phyloP scores from a whole-genome alignment of 53 echinoderm and acorn worm species.

The Holothuria leucospilota region DNA sequence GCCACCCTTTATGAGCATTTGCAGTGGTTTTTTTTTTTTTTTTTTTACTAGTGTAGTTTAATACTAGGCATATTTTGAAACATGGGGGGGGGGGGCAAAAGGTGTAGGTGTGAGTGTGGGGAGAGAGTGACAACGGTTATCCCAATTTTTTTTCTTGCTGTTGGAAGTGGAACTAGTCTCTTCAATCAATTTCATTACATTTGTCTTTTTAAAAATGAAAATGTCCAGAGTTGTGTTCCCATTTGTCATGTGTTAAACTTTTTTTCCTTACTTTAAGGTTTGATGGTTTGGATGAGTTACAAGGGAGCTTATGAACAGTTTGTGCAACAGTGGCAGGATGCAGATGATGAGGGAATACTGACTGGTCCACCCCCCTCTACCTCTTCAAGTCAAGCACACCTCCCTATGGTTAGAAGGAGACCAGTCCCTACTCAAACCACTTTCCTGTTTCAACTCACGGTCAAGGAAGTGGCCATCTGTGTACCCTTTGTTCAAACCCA shows the following conservation, averaged over 20 bases:
- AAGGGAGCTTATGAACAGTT: conserved; percentile 94
- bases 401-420: conserved; percentile 56
- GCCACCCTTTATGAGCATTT: no score
- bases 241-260: neutral
- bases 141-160: no score
- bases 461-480: conserved; percentile 88
- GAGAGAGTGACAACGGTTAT: no score
- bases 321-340: conserved; percentile 79
- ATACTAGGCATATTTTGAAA: no score
- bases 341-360: conserved; percentile 57
- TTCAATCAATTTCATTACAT: no score
- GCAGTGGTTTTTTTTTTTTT: no score
- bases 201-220: no score
- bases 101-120: no score
- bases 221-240: neutral
- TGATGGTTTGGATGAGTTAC: conserved; percentile 91
- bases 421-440: conserved; percentile 67
- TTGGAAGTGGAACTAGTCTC: no score
- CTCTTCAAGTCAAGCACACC: conserved; percentile 37
- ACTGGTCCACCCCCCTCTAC: conserved; percentile 49
- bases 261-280: conserved; percentile 52
- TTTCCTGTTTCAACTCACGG: conserved; percentile 83
- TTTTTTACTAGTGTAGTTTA: no score
- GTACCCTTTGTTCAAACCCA: conserved; percentile 77
- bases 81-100: no score